Percentiles rank a stretch among this genome's conserved stretches.
Conservation (phyloP, 2,888 invertebrate species). For the Carabus problematicus region DNA sequence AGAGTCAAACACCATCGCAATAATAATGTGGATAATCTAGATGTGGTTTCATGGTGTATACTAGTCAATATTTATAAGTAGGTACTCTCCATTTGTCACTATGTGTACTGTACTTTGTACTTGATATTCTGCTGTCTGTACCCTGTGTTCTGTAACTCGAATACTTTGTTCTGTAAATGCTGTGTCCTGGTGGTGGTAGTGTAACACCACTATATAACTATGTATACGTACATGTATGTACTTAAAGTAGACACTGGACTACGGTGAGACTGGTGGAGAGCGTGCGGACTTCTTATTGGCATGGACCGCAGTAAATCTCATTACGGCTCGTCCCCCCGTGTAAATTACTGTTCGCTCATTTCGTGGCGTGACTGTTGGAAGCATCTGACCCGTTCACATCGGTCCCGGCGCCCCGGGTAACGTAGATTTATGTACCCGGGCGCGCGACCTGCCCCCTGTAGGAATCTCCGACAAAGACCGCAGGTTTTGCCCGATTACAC, state of each 20-base stretch:
- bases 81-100: too few species aligned
- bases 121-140: too few species aligned
- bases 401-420: constrained; percentile 42
- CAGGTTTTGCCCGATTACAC: constrained; percentile 23
- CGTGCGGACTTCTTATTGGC: constrained; percentile 53
- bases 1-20: too few species aligned
- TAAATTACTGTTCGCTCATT: constrained; percentile 54
- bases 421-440: constrained; percentile 41
- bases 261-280: constrained; percentile 25
- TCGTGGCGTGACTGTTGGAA: constrained; percentile 50
- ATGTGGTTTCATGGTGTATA: too few species aligned
- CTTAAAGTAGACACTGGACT: neutral
- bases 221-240: constrained; percentile 3
- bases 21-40: too few species aligned
- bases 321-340: constrained; percentile 54
- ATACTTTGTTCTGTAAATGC: constrained; percentile 5
- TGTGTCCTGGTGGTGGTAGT: constrained; percentile 5
- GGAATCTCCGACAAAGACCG: constrained; percentile 24
- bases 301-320: constrained; percentile 54
- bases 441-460: constrained; percentile 14
- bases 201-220: neutral
- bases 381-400: constrained; percentile 51
- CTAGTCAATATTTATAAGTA: too few species aligned
- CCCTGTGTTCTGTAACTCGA: neutral
- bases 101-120: too few species aligned